A percentile compares a stretch with the other conserved stretches of the same genome.
phyloP scores from a whole-genome alignment of 2,797 vertebrate genomes.

The Sciaenops ocellatus region DNA sequence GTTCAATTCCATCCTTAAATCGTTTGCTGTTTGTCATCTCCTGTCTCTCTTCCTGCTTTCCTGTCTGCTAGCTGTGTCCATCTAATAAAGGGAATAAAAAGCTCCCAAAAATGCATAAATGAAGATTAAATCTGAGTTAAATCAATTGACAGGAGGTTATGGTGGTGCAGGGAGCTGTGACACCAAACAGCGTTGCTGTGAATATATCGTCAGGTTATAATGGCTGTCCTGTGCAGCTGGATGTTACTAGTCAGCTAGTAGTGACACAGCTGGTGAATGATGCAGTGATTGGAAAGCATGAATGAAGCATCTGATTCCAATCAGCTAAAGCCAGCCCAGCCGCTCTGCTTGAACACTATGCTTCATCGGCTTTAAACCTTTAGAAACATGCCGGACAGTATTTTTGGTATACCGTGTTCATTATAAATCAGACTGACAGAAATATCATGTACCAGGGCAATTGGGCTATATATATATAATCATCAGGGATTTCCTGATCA shows the following conservation, averaged over 20 bases:
- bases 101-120: no score
- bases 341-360: not conserved
- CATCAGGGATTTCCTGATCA: no score
- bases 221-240: not conserved
- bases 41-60: no score
- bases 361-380: not conserved
- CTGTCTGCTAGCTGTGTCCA: no score
- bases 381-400: not conserved
- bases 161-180: not conserved
- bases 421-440: not conserved
- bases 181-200: not conserved
- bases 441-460: not conserved
- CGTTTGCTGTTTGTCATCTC: no score
- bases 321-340: slow-evolving; percentile 10
- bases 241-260: slow-evolving; percentile 11
- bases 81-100: no score
- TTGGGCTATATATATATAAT: no score
- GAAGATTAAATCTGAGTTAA: not conserved
- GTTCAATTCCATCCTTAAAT: no score
- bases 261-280: slow-evolving; percentile 29
- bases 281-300: slow-evolving; percentile 17
- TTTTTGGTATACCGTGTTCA: not conserved
- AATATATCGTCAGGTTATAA: not conserved
- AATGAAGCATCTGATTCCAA: slow-evolving; percentile 29
- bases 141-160: not conserved